These are phyloP conservation scores for Drosophila pectinifera DNA, from an alignment of 1,140 invertebrate species.

Conservation along the genomic window DNA sequence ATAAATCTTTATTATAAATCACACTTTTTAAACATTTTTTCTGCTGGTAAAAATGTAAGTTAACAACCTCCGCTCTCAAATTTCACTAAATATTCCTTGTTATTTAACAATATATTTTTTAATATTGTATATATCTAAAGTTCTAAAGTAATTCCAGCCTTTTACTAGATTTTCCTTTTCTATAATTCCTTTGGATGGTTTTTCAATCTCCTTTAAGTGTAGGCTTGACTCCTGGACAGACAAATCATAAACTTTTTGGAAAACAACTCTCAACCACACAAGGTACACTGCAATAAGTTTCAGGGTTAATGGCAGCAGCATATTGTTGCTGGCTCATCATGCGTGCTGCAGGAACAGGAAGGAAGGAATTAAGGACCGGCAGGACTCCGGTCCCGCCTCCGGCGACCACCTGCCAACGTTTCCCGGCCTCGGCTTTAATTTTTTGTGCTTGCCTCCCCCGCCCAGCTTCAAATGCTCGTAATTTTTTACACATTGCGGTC, in stretches of 20 bases:
- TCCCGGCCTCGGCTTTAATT: conserved; percentile 24
- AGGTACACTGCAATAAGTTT: conserved; percentile 52
- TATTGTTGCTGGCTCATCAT: conserved; percentile 75
- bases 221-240: conserved; percentile 19
- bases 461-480: conserved; percentile 65
- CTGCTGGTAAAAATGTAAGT: not conserved
- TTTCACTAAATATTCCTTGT: not conserved
- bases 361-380: conserved; percentile 21
- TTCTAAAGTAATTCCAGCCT: too few species aligned
- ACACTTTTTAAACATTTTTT: not conserved
- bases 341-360: conserved; percentile 41
- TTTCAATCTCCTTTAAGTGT: conserved; percentile 26
- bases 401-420: conserved; percentile 55
- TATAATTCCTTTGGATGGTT: not conserved
- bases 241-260: conserved; percentile 35
- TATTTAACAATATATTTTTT: not conserved
- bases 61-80: not conserved
- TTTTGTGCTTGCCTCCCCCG: conserved; percentile 20
- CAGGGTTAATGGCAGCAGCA: conserved; percentile 84
- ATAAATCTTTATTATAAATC: too few species aligned
- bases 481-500: conserved; percentile 83
- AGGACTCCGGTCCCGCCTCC: conserved; percentile 16
- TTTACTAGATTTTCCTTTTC: not conserved
- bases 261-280: conserved; percentile 9
- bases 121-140: too few species aligned